Evolutionary conservation across 2,888 invertebrate genomes (phyloP).

Genomic region (Fabriciana adippe): DNA sequence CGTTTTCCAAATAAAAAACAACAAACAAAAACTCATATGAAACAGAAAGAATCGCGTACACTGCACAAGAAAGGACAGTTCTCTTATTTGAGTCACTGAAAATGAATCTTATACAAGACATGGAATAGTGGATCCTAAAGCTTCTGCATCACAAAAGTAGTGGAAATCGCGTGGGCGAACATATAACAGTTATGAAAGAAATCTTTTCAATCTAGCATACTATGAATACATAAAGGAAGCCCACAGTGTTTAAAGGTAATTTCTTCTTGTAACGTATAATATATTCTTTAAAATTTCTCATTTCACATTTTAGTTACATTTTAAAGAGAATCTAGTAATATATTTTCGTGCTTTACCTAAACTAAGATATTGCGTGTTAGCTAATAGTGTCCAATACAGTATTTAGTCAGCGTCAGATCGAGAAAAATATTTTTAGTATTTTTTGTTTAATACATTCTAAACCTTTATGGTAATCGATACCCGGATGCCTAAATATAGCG

Average conservation of each 20-base stretch:
- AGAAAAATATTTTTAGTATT: too few species aligned
- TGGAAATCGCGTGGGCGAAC: conserved; percentile 56
- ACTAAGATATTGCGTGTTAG: too few species aligned
- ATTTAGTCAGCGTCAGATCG: too few species aligned
- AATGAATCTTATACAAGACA: conserved; percentile 25
- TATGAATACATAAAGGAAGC: conserved; percentile 55
- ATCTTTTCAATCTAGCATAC: conserved; percentile 61
- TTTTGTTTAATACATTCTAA: too few species aligned
- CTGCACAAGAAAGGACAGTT: conserved; percentile 10
- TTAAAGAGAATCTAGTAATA: too few species aligned
- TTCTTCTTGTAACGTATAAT: conserved; percentile 30
- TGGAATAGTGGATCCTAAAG: conserved; percentile 17
- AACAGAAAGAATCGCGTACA: not conserved
- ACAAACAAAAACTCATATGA: conserved; percentile 9
- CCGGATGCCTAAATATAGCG: too few species aligned
- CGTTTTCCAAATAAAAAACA: conserved; percentile 4
- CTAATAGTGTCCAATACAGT: too few species aligned
- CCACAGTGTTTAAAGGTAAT: conserved; percentile 66
- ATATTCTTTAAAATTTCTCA: too few species aligned
- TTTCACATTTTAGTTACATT: too few species aligned
- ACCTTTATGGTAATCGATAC: too few species aligned
- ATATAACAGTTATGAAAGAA: conserved; percentile 64
- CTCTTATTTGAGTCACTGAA: conserved; percentile 12
- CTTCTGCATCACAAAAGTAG: conserved; percentile 47
- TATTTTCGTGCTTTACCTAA: too few species aligned